Conservation (phyloP, 37 sponge, comb jelly and placozoan species). For the Aplysina aerophoba region DNA sequence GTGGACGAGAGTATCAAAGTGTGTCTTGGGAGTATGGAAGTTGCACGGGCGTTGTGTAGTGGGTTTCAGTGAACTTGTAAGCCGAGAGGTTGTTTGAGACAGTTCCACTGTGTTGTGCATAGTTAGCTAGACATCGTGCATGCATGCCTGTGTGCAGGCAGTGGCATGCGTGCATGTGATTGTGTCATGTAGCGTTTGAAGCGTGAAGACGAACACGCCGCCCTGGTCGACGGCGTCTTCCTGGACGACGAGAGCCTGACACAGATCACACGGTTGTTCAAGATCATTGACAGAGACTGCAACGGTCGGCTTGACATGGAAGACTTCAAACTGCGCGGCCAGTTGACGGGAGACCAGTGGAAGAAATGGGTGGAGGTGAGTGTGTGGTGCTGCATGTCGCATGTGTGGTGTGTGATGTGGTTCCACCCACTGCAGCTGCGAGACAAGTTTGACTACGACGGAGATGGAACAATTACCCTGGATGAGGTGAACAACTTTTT, state of each 20-base stretch:
- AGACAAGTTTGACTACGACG: conserved; percentile 57
- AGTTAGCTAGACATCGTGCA: no score
- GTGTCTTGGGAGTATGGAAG: no score
- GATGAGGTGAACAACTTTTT: conserved; percentile 55
- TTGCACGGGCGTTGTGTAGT: no score
- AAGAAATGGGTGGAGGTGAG: conserved; percentile 46
- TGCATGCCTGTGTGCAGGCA: not conserved
- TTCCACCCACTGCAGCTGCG: not conserved
- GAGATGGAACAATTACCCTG: conserved; percentile 46
- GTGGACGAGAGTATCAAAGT: conserved; percentile 27
- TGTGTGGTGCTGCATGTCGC: no score
- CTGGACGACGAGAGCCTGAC: conserved; percentile 44
- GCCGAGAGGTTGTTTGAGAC: no score
- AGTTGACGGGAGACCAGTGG: conserved; percentile 5
- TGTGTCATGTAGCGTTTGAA: not conserved
- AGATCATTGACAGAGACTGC: conserved; percentile 48
- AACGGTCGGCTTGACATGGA: conserved; percentile 43
- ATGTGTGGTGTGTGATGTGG: no score
- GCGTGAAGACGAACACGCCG: conserved; percentile 39
- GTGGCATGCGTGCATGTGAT: no score
- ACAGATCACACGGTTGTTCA: conserved; percentile 45
- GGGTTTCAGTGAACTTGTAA: no score
- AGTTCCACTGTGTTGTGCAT: no score
- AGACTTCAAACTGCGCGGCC: conserved; percentile 28
- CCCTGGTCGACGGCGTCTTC: conserved; percentile 34